phyloP scores from a whole-genome alignment of 2,888 invertebrate species.

The Piscicola geometra region DNA sequence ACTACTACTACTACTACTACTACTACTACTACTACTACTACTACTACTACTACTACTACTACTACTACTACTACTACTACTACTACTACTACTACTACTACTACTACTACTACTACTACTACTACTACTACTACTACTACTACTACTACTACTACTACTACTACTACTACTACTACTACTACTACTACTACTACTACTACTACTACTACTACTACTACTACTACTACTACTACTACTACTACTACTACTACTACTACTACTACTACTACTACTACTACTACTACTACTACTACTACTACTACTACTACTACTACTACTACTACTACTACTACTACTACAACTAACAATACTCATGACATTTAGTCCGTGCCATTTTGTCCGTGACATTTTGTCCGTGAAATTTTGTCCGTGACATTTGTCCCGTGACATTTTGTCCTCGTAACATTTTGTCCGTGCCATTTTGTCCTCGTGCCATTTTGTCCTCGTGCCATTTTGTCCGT shows the following conservation, averaged over 20 bases:
- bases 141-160: not conserved
- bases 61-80: constrained; percentile 10
- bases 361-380: too few relatives aligned
- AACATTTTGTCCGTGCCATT: too few relatives aligned
- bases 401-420: too few relatives aligned
- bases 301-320: constrained; percentile 14
- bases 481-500: too few relatives aligned
- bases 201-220: constrained; percentile 2
- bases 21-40: not conserved
- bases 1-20: not conserved
- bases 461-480: too few relatives aligned
- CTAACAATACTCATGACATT: too few relatives aligned
- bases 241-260: not conserved
- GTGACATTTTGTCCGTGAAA: too few relatives aligned
- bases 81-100: constrained; percentile 12
- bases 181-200: not conserved
- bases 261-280: constrained; percentile 21
- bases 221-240: not conserved
- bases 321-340: too few relatives aligned
- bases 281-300: constrained; percentile 19
- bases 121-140: not conserved
- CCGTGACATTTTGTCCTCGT: too few relatives aligned
- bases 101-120: not conserved
- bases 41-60: constrained; percentile 10
- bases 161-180: not conserved